Percentiles rank a stretch among this genome's conserved stretches.
These are phyloP conservation scores for Acanthurus leucopareius DNA, from an alignment of 2,797 vertebrate genomes.

Conservation along the genomic window DNA sequence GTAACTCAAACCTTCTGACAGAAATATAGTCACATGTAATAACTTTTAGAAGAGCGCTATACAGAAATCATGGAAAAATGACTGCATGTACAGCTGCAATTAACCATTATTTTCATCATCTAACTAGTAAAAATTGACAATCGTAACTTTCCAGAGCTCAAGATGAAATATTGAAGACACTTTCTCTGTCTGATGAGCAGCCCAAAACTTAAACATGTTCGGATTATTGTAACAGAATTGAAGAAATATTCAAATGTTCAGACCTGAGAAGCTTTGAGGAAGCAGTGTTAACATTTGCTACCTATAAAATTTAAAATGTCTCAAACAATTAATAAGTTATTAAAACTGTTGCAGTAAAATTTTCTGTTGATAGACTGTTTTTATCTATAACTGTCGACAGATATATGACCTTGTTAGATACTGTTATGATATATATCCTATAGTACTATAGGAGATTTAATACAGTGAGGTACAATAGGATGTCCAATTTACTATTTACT, in stretches of 20 bases:
- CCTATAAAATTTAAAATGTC: too few species aligned
- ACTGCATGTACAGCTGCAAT: not conserved
- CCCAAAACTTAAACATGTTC: too few species aligned
- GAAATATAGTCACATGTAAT: slow-evolving; percentile 4
- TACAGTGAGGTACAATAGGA: slow-evolving; percentile 33
- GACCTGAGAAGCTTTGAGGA: too few species aligned
- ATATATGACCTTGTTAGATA: slow-evolving; percentile 1
- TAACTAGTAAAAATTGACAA: not conserved
- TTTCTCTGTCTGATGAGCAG: too few species aligned
- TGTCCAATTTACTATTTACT: slow-evolving; percentile 39
- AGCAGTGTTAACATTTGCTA: too few species aligned
- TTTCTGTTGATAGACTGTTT: not conserved
- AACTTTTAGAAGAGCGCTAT: slow-evolving; percentile 8
- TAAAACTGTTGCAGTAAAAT: not conserved
- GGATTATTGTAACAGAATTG: too few species aligned
- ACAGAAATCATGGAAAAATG: not conserved
- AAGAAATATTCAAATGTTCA: too few species aligned
- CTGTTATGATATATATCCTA: not conserved
- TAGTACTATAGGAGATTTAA: slow-evolving; percentile 33
- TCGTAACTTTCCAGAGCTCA: not conserved
- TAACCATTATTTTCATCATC: not conserved
- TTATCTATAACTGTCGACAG: not conserved
- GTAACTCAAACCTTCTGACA: slow-evolving; percentile 5
- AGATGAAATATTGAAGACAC: slow-evolving; percentile 6
- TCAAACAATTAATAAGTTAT: too few species aligned